phyloP scores from a whole-genome alignment of 2,113 vertebrate species.

The Stictonetta naevosa region DNA sequence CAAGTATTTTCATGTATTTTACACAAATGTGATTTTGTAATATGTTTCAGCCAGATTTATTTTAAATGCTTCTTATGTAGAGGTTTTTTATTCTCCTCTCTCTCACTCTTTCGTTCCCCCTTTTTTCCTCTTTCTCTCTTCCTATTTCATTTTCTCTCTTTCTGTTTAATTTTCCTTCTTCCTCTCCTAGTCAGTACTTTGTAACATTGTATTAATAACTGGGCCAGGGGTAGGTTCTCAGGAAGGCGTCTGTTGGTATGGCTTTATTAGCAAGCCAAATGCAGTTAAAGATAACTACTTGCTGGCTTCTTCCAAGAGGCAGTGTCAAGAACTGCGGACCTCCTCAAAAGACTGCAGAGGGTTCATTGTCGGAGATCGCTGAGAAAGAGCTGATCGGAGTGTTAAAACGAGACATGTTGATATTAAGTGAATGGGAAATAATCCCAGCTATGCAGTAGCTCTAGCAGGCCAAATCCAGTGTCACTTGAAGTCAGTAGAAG shows the following conservation, averaged over 20 bases:
- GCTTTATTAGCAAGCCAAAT: constrained; percentile 70
- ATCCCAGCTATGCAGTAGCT: constrained; percentile 61
- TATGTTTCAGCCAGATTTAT: constrained; percentile 92
- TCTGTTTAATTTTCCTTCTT: constrained; percentile 48
- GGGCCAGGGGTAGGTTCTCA: constrained; percentile 89
- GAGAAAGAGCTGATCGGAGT: constrained; percentile 59
- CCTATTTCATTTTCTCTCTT: neutral
- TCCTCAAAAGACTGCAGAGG: constrained; percentile 15
- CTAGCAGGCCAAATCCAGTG: constrained; percentile 53
- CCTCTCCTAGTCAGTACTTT: constrained; percentile 80
- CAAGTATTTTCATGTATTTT: constrained; percentile 90
- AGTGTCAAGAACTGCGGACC: constrained; percentile 29
- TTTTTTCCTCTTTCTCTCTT: neutral
- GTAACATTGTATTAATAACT: constrained; percentile 83
- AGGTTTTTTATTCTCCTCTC: constrained; percentile 70
- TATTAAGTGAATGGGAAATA: constrained; percentile 51
- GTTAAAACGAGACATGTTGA: constrained; percentile 11
- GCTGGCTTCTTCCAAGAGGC: constrained; percentile 67
- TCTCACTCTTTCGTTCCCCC: neutral
- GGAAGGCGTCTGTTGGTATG: constrained; percentile 75
- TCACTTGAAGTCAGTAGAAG: constrained; percentile 20
- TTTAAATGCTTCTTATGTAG: constrained; percentile 88
- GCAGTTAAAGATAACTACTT: constrained; percentile 62
- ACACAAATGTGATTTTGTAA: constrained; percentile 93
- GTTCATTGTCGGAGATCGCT: constrained; percentile 39